Evolutionary conservation across 2,888 invertebrate genomes (phyloP).

Genomic region (Papilio protenor): DNA sequence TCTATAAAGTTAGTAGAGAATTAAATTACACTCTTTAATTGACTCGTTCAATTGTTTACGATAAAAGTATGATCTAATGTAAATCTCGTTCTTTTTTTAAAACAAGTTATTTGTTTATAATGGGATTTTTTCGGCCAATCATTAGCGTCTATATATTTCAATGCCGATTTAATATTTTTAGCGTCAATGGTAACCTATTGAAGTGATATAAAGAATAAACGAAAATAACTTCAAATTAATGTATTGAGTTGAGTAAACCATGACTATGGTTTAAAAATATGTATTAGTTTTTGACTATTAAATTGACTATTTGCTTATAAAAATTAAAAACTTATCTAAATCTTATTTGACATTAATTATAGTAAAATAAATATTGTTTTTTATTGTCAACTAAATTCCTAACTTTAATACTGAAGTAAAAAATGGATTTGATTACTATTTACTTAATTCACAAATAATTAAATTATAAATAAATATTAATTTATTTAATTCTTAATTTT

Average conservation of each 20-base stretch:
- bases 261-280: too few relatives aligned
- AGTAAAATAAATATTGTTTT: too few relatives aligned
- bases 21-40: background rate
- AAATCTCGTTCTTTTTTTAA: background rate
- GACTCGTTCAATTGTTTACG: background rate
- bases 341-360: too few relatives aligned
- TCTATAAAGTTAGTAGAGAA: background rate
- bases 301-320: background rate
- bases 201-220: too few relatives aligned
- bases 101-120: background rate
- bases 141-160: background rate
- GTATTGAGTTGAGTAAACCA: too few relatives aligned
- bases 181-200: background rate
- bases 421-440: background rate
- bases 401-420: too few relatives aligned
- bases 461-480: background rate
- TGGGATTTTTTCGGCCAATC: background rate
- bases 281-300: background rate
- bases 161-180: background rate
- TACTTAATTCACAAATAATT: background rate
- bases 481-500: background rate
- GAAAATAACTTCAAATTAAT: background rate
- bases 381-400: too few relatives aligned
- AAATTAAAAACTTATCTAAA: too few relatives aligned
- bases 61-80: background rate